These are phyloP conservation scores for Helarctos malayanus DNA, from an alignment of 2,797 vertebrate genomes.

Conservation along the genomic window DNA sequence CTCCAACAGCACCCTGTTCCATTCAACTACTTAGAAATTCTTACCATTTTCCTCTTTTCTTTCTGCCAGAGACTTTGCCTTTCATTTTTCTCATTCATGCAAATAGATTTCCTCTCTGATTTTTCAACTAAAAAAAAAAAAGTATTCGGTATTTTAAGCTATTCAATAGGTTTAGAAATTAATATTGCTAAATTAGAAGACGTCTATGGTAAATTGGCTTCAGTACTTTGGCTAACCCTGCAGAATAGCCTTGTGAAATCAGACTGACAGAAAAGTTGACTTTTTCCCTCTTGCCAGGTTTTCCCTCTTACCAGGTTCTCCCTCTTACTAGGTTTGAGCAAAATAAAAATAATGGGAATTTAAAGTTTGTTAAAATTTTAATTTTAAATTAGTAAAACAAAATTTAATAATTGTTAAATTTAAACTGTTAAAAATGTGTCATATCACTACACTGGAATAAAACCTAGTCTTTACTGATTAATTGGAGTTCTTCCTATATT, in stretches of 20 bases:
- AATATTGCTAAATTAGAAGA: background rate
- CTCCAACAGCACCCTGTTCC: background rate
- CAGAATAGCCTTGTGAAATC: background rate
- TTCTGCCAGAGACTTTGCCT: background rate
- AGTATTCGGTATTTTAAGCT: background rate
- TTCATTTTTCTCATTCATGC: background rate
- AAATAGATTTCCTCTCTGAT: background rate
- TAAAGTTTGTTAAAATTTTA: background rate
- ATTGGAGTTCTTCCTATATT: background rate
- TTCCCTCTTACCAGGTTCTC: no score
- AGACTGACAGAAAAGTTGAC: background rate
- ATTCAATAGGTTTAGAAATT: background rate
- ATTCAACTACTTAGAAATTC: background rate
- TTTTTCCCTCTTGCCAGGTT: background rate
- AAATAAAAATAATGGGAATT: background rate
- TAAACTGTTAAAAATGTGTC: background rate
- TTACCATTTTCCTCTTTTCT: background rate
- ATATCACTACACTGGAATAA: background rate
- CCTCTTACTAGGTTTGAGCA: background rate
- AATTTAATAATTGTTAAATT: background rate
- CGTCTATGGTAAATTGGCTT: background rate
- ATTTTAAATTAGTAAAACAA: background rate
- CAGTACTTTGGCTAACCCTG: background rate
- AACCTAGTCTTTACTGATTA: background rate
- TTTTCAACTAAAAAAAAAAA: constrained; percentile 30